Conservation (phyloP, 2,113 vertebrate genomes). For the Meriones unguiculatus region DNA sequence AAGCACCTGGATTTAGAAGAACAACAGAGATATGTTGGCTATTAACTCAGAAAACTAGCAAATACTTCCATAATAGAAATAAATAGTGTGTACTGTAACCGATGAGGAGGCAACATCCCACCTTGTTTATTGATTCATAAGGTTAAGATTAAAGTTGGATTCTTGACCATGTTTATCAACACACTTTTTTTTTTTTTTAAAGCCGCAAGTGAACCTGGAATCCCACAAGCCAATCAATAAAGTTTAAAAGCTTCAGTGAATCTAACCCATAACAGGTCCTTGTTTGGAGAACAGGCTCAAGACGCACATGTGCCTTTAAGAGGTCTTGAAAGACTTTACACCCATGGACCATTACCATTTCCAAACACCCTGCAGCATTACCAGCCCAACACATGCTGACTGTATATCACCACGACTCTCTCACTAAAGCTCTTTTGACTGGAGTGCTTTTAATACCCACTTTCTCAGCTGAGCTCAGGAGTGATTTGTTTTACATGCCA, state of each 20-base stretch:
- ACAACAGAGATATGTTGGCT: slow-evolving; percentile 79
- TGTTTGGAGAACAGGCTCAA: slow-evolving; percentile 89
- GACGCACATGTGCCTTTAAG: slow-evolving; percentile 92
- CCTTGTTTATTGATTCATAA: slow-evolving; percentile 80
- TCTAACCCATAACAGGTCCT: slow-evolving; percentile 91
- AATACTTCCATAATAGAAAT: slow-evolving; percentile 84
- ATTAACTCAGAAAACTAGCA: slow-evolving; percentile 83
- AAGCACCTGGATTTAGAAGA: slow-evolving; percentile 82
- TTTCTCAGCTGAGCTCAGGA: slow-evolving; percentile 93
- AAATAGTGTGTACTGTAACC: slow-evolving; percentile 77
- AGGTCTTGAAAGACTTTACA: slow-evolving; percentile 94
- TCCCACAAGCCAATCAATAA: slow-evolving; percentile 89
- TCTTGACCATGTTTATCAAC: slow-evolving; percentile 84
- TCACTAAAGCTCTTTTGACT: slow-evolving; percentile 91
- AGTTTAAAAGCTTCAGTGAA: slow-evolving; percentile 89
- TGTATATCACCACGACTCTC: slow-evolving; percentile 90
- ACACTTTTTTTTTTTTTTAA: slow-evolving; percentile 62
- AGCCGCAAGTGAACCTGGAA: slow-evolving; percentile 85
- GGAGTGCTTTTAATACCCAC: slow-evolving; percentile 92
- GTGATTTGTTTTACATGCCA: slow-evolving; percentile 95
- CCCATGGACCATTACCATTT: slow-evolving; percentile 93
- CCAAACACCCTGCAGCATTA: slow-evolving; percentile 92
- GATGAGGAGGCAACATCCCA: slow-evolving; percentile 74
- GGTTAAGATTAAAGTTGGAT: slow-evolving; percentile 82
- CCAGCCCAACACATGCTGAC: slow-evolving; percentile 91